Base-by-base conservation (phyloP, 2,888 invertebrate genomes). In the Anthophora plumipes region DNA sequence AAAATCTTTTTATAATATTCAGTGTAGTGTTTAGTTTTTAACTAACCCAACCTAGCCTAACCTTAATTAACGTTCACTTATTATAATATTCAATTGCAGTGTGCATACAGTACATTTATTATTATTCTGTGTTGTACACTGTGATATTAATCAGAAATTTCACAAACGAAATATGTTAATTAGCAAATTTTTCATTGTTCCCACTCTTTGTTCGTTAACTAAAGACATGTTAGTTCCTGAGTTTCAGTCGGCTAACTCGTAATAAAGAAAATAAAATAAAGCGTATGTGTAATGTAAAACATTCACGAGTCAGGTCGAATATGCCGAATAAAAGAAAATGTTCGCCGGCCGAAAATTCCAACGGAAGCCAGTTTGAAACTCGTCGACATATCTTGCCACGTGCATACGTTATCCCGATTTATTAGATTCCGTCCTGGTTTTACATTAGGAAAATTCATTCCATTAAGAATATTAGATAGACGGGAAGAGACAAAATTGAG, bases 391-490 rank as follows among this genome's bases (percentile, higher is more conserved):
- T 55, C 41, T 22, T 1, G 4, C 2, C 55, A 8, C 54, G 12
- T 17, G 37, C 60, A 12, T 22, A 43, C 54, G 43, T 63, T 37
- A 39, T 71, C 41, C 48, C 66, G 63, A 77, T 68, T 74, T 63
- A 55, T 37, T 60, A 77, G 55, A 17, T 48, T 55, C 46, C 43
- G 37, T 12, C 46, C 8, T 25, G 31, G 64, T 71, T n/a, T n/a
- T 74, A 67, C 77, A 74, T 63, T 64, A 61, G 80, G 73, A 74
- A 76, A 67, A 81, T 79, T 78, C 61, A 61, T 72, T 78, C 72
- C 67, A 83, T 77, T 85, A 82, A 69, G 82, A 82, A 78, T 75
- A 79, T 72, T 71, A 68, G 70, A 46, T 57, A 54, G 6, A 25
- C 55, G 43, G 57, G 48, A 31, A 50, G 66, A 66, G 82, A 61